These are phyloP conservation scores for Corythornis vintsioides DNA, from an alignment of 2,113 vertebrate genomes.

Conservation along the genomic window DNA sequence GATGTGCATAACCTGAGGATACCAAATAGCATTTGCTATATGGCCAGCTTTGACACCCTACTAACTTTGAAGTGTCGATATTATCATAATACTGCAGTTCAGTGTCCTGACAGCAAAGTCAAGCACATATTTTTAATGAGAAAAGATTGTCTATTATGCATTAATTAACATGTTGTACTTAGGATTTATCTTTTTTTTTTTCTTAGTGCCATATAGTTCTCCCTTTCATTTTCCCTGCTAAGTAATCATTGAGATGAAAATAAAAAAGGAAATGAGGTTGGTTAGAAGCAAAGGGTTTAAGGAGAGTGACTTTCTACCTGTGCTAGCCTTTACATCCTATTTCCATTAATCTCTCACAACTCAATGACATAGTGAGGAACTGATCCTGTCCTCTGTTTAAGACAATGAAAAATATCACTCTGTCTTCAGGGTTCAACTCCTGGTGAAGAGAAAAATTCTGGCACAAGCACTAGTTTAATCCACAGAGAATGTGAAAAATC, in stretches of 20 bases:
- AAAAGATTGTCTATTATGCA: neutral
- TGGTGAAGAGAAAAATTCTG: neutral
- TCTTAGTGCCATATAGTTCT: neutral
- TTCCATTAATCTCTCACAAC: neutral
- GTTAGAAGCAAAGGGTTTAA: neutral
- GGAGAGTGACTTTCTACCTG: neutral
- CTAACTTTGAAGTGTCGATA: neutral
- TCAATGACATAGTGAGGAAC: neutral
- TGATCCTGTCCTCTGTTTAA: neutral
- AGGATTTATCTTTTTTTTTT: neutral
- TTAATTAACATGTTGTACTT: neutral
- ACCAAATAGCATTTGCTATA: neutral
- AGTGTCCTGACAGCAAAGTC: neutral
- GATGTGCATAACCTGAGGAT: neutral
- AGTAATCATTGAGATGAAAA: conserved; percentile 17
- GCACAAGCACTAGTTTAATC: neutral
- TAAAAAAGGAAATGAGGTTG: neutral
- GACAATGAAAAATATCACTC: neutral
- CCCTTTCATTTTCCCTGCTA: neutral
- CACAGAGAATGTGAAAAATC: neutral
- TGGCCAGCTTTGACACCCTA: neutral
- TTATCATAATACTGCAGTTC: neutral
- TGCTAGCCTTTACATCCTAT: neutral
- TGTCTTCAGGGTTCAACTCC: neutral
- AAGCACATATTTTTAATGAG: neutral